A percentile compares a stretch with the other conserved stretches of the same genome.
phyloP scores from a whole-genome alignment of 2,113 vertebrate species.

The Muntiacus muntjak region DNA sequence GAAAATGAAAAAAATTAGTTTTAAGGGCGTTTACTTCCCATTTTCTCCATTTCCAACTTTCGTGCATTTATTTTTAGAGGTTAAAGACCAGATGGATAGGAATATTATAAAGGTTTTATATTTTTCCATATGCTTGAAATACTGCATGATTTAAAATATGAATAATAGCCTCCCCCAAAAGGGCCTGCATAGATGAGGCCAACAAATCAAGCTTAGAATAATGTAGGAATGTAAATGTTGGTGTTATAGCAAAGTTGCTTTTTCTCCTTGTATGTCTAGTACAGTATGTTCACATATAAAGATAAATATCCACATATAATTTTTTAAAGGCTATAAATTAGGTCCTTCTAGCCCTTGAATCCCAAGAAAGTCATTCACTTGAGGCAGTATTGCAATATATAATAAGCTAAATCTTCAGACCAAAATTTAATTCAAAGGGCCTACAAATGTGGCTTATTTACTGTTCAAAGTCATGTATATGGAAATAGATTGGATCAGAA shows the following conservation, averaged over 20 bases:
- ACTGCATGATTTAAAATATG: not conserved
- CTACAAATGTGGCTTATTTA: not conserved
- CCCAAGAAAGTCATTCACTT: not conserved
- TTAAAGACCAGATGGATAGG: not conserved
- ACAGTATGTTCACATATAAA: not conserved
- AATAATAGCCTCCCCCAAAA: not conserved
- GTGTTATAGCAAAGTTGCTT: not conserved
- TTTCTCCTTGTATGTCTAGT: not conserved
- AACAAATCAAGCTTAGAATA: not conserved
- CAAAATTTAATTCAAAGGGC: not conserved
- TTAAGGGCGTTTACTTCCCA: not conserved
- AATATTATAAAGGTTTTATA: slow-evolving; percentile 8
- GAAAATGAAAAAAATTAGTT: not conserved
- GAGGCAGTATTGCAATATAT: not conserved
- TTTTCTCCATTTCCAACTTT: not conserved
- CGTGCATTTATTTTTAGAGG: not conserved
- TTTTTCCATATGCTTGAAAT: not conserved
- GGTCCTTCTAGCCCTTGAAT: not conserved
- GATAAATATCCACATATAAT: not conserved
- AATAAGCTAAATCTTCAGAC: not conserved
- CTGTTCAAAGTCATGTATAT: not conserved
- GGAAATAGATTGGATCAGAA: not conserved
- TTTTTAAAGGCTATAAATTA: not conserved
- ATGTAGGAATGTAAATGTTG: not conserved
- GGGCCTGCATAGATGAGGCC: not conserved